Evolutionary conservation across 2,113 vertebrate species (phyloP).

Genomic region (Ictidomys tridecemlineatus): DNA sequence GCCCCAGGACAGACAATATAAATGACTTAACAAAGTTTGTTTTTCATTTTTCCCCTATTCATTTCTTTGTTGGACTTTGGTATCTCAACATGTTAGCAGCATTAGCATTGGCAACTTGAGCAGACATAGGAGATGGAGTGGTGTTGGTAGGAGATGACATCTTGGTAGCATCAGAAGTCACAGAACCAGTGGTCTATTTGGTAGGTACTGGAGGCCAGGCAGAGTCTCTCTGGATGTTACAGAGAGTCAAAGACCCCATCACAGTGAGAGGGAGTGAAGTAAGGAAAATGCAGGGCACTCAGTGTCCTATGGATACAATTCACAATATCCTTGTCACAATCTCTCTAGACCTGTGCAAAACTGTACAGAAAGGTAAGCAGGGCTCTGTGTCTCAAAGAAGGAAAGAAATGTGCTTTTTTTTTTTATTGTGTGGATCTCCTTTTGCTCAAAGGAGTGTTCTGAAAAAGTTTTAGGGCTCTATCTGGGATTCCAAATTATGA

Average conservation of each 20-base stretch:
- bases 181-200: not conserved
- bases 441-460: not conserved
- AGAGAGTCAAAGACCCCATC: not conserved
- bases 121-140: not conserved
- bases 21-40: not conserved
- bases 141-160: not conserved
- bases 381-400: not conserved
- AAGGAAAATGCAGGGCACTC: not conserved
- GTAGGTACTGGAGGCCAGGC: not conserved
- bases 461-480: not conserved
- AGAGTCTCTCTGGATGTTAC: not conserved
- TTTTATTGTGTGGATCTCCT: not conserved
- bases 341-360: not conserved
- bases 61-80: not conserved
- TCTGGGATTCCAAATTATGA: conserved; percentile 3
- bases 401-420: not conserved
- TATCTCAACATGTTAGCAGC: not conserved
- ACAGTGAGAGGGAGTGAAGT: not conserved
- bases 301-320: not conserved
- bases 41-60: not conserved
- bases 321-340: not conserved
- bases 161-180: not conserved
- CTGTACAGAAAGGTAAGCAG: not conserved
- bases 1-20: not conserved
- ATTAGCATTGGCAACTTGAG: not conserved